A percentile compares a stretch with the other conserved stretches of the same genome.
Evolutionary conservation across 2,797 vertebrate species (phyloP).

Genomic region (Anolis apletophallus): DNA sequence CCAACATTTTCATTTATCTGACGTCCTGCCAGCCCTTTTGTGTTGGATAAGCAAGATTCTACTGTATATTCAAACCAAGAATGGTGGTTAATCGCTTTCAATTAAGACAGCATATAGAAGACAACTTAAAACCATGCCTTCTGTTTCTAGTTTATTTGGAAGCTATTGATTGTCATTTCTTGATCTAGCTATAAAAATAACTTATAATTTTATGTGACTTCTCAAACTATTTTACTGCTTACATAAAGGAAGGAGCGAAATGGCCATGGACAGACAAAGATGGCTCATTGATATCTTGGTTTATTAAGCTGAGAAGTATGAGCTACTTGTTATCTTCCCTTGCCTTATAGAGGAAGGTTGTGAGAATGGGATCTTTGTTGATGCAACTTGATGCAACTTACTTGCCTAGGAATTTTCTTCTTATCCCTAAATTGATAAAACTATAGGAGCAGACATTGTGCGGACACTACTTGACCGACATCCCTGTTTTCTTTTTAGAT

Average conservation of each 20-base stretch:
- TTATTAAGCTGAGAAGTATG: not conserved
- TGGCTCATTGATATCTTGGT: not conserved
- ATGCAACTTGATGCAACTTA: not conserved
- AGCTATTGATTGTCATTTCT: not conserved
- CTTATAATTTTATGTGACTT: not conserved
- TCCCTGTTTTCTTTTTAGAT: conserved; percentile 78
- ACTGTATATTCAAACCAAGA: not conserved
- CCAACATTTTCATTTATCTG: too few species aligned
- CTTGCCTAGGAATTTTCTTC: not conserved
- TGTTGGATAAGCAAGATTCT: too few species aligned
- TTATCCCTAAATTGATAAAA: not conserved
- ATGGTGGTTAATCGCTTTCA: not conserved
- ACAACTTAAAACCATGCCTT: not conserved
- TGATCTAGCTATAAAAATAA: not conserved
- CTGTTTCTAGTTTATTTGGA: not conserved
- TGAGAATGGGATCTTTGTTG: not conserved
- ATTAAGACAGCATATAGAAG: not conserved
- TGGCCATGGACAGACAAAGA: too few species aligned
- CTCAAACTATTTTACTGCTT: not conserved
- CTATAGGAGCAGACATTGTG: not conserved
- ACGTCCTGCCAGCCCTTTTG: too few species aligned
- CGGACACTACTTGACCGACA: fast-evolving
- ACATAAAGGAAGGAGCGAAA: not conserved
- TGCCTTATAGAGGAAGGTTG: not conserved
- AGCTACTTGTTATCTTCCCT: not conserved